Percentiles rank a stretch among this genome's conserved stretches.
Conservation (phyloP, 2,797 vertebrate genomes). For the Micromesistius poutassou region DNA sequence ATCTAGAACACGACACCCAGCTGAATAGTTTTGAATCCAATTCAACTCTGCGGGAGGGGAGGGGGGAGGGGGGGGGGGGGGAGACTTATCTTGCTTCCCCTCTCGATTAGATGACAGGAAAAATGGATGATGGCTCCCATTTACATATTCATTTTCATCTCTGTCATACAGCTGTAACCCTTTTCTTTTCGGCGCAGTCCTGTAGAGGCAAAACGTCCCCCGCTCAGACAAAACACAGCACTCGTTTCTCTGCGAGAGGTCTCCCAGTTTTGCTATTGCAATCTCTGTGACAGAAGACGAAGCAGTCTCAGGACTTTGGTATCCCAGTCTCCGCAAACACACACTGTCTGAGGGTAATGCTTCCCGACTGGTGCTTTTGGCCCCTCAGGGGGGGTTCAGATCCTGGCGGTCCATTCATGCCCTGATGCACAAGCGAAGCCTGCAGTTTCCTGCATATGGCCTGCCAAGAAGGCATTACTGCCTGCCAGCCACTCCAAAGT, state of each 20-base stretch:
- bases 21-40: constrained; percentile 61
- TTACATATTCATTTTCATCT: constrained; percentile 40
- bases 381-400: constrained; percentile 46
- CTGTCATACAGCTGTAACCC: constrained; percentile 43
- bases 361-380: constrained; percentile 53
- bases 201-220: constrained; percentile 23
- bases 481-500: constrained; percentile 30
- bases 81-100: constrained; percentile 31
- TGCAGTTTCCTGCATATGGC: constrained; percentile 21
- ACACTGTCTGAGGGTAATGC: constrained; percentile 51
- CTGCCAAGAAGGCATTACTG: constrained; percentile 31
- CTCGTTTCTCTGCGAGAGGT: constrained; percentile 37
- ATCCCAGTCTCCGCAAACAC: constrained; percentile 42
- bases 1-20: constrained; percentile 15
- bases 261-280: constrained; percentile 30
- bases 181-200: constrained; percentile 18
- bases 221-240: constrained; percentile 20
- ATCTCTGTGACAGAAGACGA: constrained; percentile 26
- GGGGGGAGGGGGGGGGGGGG: constrained; percentile 38
- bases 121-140: constrained; percentile 35
- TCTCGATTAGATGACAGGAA: constrained; percentile 40
- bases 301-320: constrained; percentile 42
- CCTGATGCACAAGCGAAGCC: constrained; percentile 28
- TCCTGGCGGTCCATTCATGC: constrained; percentile 12
- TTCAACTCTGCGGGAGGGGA: constrained; percentile 40